phyloP scores from a whole-genome alignment of 1,140 invertebrate genomes.

The Battus philenor region DNA sequence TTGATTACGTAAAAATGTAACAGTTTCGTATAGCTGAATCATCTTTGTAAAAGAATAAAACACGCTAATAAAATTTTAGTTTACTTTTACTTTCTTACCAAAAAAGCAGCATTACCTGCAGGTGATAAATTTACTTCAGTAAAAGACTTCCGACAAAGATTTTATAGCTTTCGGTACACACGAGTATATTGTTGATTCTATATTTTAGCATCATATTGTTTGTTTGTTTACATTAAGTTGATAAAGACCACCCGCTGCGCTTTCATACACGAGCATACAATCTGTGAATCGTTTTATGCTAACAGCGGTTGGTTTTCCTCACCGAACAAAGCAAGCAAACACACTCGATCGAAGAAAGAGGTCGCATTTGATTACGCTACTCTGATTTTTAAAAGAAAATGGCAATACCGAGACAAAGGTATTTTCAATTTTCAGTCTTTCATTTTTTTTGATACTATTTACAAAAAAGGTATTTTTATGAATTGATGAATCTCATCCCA shows the following conservation, averaged over 20 bases:
- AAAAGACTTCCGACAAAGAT: not conserved
- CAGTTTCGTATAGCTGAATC: too few species aligned
- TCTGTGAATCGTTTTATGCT: constrained; percentile 37
- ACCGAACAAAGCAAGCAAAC: constrained; percentile 59
- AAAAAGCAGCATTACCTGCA: not conserved
- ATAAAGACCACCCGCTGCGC: constrained; percentile 68
- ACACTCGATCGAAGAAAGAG: constrained; percentile 48
- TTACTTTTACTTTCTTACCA: not conserved
- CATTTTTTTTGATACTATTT: too few species aligned
- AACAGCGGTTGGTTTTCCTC: constrained; percentile 61
- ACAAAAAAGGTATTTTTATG: too few species aligned
- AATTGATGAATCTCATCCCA: too few species aligned
- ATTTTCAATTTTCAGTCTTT: too few species aligned
- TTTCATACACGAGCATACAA: constrained; percentile 32
- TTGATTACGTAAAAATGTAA: too few species aligned
- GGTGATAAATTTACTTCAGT: not conserved
- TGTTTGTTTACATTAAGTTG: constrained; percentile 67
- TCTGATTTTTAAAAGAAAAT: constrained; percentile 27
- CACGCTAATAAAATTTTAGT: not conserved
- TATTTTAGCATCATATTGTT: constrained; percentile 62
- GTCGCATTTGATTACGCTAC: constrained; percentile 49
- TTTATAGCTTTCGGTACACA: constrained; percentile 5
- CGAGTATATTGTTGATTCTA: constrained; percentile 45
- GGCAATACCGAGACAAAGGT: too few species aligned
- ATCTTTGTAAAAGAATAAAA: too few species aligned